phyloP scores from a whole-genome alignment of 2,797 vertebrate species.

The Odontamblyopus rebecca region DNA sequence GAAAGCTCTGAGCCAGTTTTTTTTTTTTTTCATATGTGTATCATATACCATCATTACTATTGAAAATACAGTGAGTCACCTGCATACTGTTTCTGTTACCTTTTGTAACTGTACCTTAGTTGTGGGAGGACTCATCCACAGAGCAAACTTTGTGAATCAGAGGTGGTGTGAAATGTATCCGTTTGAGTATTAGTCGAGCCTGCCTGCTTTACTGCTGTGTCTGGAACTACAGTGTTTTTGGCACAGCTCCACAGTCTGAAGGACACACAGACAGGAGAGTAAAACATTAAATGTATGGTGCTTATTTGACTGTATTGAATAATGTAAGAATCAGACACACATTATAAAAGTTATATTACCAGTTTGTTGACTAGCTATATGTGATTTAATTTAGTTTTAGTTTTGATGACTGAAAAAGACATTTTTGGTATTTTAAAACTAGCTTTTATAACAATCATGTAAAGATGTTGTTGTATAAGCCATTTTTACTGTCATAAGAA shows the following conservation, averaged over 20 bases:
- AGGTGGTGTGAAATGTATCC: constrained; percentile 37
- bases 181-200: constrained; percentile 46
- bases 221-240: constrained; percentile 51
- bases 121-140: constrained; percentile 2
- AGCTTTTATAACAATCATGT: neutral
- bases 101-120: constrained; percentile 9
- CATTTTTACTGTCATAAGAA: neutral
- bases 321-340: neutral
- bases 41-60: neutral
- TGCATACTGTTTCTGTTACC: neutral
- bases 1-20: neutral
- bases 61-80: neutral
- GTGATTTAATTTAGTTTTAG: too few relatives aligned
- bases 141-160: constrained; percentile 47
- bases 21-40: neutral
- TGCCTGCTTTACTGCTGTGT: constrained; percentile 43
- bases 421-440: neutral
- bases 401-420: neutral
- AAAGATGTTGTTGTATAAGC: neutral
- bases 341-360: too few relatives aligned
- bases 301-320: neutral
- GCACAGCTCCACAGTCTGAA: constrained; percentile 36
- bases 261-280: constrained; percentile 13
- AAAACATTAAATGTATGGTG: constrained; percentile 3
- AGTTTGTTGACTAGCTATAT: neutral